Evolutionary conservation across 2,797 vertebrate genomes (phyloP).

Genomic region (Apogon hyalosoma): DNA sequence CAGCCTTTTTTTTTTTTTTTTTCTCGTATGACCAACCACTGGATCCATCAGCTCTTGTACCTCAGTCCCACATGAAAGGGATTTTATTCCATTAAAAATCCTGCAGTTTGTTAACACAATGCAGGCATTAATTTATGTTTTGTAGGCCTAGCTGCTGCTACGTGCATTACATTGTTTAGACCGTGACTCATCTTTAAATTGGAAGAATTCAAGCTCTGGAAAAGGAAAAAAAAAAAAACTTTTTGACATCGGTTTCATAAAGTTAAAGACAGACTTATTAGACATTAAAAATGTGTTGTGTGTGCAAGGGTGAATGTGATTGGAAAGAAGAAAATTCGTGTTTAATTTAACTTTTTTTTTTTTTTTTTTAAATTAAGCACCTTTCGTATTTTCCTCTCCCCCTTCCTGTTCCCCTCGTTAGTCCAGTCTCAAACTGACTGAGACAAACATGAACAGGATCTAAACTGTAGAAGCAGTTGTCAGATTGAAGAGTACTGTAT

Average conservation of each 20-base stretch:
- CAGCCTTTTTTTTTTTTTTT: constrained; percentile 7
- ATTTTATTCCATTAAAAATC: constrained; percentile 43
- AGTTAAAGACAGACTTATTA: constrained; percentile 48
- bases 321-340: constrained; percentile 47
- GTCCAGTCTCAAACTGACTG: constrained; percentile 30
- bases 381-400: constrained; percentile 46
- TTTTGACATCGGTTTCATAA: constrained; percentile 56
- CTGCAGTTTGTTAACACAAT: constrained; percentile 39
- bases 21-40: constrained; percentile 36
- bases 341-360: constrained; percentile 33
- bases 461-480: constrained; percentile 43
- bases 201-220: constrained; percentile 47
- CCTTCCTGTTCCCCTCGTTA: constrained; percentile 1
- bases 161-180: constrained; percentile 27
- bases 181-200: constrained; percentile 47
- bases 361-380: constrained; percentile 50
- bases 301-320: constrained; percentile 58
- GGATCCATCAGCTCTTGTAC: constrained; percentile 52
- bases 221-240: constrained; percentile 16
- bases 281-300: constrained; percentile 51
- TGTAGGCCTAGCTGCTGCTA: constrained; percentile 48
- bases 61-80: constrained; percentile 45
- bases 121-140: constrained; percentile 39
- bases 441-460: constrained; percentile 49
- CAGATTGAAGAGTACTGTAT: constrained; percentile 42